A percentile compares a stretch with the other conserved stretches of the same genome.
These are phyloP conservation scores for Pseudomyrmex sp. DNA, from an alignment of 1,140 invertebrate species.

Conservation along the genomic window DNA sequence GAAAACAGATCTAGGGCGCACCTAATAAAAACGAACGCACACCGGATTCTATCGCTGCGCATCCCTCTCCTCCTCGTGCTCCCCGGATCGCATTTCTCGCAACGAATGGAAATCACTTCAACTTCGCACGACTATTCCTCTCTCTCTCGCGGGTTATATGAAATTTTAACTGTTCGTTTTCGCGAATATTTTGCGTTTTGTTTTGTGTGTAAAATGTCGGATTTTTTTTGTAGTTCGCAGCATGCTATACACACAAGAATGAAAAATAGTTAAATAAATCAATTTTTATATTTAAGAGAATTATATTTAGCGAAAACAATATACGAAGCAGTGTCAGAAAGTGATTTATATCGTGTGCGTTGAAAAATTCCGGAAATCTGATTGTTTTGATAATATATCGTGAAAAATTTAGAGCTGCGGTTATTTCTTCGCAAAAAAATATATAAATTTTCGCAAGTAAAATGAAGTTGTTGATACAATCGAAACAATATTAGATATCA, in stretches of 20 bases:
- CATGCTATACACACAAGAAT: neutral
- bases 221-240: neutral
- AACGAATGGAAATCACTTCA: conserved; percentile 42
- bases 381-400: too few species aligned
- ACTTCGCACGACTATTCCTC: neutral
- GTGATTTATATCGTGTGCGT: too few species aligned
- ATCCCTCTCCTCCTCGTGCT: neutral
- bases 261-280: neutral
- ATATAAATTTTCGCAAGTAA: too few species aligned
- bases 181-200: neutral
- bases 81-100: conserved; percentile 28
- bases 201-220: neutral
- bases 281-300: neutral
- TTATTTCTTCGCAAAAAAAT: too few species aligned
- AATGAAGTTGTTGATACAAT: neutral
- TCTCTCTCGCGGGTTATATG: neutral
- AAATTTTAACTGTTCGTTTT: conserved; percentile 15
- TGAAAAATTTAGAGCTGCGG: too few species aligned
- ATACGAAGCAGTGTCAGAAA: too few species aligned
- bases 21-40: conserved; percentile 49
- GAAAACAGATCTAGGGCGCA: conserved; percentile 33
- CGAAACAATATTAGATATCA: neutral
- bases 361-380: too few species aligned
- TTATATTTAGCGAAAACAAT: neutral
- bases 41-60: conserved; percentile 21